Evolutionary conservation across 1,140 invertebrate species (phyloP), one percentile per base, ranked within the genome.

Genomic region (Lineus longissimus): DNA sequence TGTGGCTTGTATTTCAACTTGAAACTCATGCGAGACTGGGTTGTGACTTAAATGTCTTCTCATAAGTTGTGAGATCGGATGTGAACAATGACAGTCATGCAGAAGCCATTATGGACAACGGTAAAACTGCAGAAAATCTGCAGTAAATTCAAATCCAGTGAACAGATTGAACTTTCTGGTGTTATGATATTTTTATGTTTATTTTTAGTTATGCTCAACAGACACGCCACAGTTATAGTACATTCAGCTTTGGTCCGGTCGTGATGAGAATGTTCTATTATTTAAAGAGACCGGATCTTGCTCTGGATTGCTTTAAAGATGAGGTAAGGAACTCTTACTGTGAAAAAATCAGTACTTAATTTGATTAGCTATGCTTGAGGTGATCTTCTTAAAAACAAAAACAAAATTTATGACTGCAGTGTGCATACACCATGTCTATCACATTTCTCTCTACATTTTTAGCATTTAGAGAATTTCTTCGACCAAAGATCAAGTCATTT

Each of bases 231-330:
- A 81, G 90, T 62, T 92, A 92, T 86, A 87, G 89, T 19, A 88
- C 84, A 67, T 93, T 88, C 81, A 76, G 88, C 11, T 93, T 93
- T 87, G 91, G 92, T 0, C 90, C 91, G 22, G 87, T 93, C 11
- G 83, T 90, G 0, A 92, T 94, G 90, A 83, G 92, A 69, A 85
- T 90, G 80, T 88, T 88, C 65, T 82, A 92, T 74, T 80, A 86
- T 70, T 75, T 91, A 7, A 87, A 91, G 73, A 85, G 88, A 73
- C 86, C 89, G 23, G 82, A 87, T 57, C 71, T 86, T 58, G 91
- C 91, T 22, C 69, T 90, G 4, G 67, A 87, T 70, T 82, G 70
- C 25, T 65, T 75, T n/a, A 70, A 68, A 25, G 71, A 78, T 64
- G 36, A 63, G 55, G 68, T 70, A 61, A 29, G 22, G 19, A n/a